Evolutionary conservation across 2,888 invertebrate genomes (phyloP).

Genomic region (Parnassius smintheus): DNA sequence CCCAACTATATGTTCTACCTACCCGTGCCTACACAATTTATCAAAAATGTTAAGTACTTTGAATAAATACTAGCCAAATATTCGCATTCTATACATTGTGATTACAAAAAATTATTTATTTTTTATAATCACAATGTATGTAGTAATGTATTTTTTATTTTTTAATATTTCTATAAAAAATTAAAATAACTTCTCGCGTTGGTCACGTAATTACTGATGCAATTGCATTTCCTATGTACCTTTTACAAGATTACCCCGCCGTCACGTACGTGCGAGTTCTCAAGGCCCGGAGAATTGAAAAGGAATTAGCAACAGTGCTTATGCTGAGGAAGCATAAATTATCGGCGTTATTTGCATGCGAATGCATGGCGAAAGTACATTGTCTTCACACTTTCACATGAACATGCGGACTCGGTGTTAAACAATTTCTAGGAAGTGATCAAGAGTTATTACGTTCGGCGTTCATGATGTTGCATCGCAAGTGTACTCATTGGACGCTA

Average conservation of each 20-base stretch:
- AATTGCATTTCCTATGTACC: constrained; percentile 6
- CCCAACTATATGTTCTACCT: too few relatives aligned
- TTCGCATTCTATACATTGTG: too few relatives aligned
- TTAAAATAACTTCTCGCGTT: too few relatives aligned
- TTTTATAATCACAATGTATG: too few relatives aligned
- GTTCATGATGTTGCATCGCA: constrained; percentile 30
- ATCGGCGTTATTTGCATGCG: constrained; percentile 51
- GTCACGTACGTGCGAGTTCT: constrained; percentile 19
- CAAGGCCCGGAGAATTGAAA: constrained; percentile 25
- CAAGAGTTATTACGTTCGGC: constrained; percentile 41
- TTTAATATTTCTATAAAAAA: too few relatives aligned
- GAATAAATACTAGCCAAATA: too few relatives aligned
- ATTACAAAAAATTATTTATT: too few relatives aligned
- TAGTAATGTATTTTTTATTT: too few relatives aligned
- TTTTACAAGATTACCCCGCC: background rate
- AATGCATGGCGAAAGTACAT: constrained; percentile 57
- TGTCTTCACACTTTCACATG: constrained; percentile 63
- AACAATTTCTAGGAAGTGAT: constrained; percentile 55
- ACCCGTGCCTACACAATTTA: too few relatives aligned
- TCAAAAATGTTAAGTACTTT: too few relatives aligned
- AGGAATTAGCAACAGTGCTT: constrained; percentile 32
- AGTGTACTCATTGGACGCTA: constrained; percentile 34
- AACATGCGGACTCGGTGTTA: constrained; percentile 44
- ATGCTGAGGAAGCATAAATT: constrained; percentile 38
- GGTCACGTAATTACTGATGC: background rate